These are phyloP conservation scores for Hypselothyrea guttata DNA, from an alignment of 2,888 invertebrate genomes.

Conservation along the genomic window DNA sequence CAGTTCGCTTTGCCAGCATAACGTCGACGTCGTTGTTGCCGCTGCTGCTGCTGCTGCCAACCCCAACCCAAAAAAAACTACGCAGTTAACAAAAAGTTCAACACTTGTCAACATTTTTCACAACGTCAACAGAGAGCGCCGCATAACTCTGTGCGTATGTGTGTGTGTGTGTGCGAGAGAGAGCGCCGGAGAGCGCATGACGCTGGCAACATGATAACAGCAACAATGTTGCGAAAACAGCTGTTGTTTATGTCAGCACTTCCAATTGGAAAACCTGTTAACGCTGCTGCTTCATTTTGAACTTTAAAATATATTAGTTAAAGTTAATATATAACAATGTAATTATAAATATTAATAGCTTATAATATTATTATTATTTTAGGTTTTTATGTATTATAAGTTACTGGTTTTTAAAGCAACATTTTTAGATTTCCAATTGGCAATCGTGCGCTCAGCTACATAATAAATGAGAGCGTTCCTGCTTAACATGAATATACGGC, in stretches of 20 bases:
- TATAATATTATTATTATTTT: no score
- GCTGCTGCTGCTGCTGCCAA: constrained; percentile 31
- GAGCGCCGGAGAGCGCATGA: constrained; percentile 23
- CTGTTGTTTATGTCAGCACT: no score
- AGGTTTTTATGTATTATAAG: no score
- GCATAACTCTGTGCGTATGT: constrained; percentile 34
- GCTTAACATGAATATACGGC: background rate
- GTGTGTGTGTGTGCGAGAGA: constrained; percentile 10
- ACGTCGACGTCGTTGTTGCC: constrained; percentile 45
- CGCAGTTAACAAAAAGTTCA: constrained; percentile 69
- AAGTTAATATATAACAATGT: no score
- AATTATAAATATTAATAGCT: no score
- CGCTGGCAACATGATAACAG: constrained; percentile 51
- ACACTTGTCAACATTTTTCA: constrained; percentile 71
- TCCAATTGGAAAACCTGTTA: no score
- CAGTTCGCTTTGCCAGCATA: constrained; percentile 51
- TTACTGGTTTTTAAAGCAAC: no score
- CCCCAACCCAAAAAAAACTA: constrained; percentile 65
- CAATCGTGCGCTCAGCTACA: constrained; percentile 31
- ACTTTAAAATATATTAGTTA: no score
- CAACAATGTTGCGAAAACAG: constrained; percentile 78
- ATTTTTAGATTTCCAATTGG: constrained; percentile 1
- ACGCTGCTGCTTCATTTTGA: no score
- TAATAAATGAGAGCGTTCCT: constrained; percentile 14
- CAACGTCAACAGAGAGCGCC: constrained; percentile 64